phyloP scores from a whole-genome alignment of 2,113 vertebrate genomes.

The Zapus hudsonius region DNA sequence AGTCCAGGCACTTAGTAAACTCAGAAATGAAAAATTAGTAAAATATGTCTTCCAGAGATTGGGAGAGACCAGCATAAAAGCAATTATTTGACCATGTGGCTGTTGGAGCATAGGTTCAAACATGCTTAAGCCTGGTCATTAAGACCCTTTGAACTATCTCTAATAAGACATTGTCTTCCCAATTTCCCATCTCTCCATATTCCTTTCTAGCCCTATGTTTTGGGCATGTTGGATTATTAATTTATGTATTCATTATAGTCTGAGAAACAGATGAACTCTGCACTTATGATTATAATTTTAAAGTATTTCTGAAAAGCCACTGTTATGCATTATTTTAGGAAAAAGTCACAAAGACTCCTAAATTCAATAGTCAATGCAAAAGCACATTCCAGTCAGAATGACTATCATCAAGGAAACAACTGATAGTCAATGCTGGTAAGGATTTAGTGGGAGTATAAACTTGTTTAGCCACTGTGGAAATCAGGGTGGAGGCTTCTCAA shows the following conservation, averaged over 20 bases:
- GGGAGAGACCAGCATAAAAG: not conserved
- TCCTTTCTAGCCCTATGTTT: not conserved
- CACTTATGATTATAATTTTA: conserved; percentile 5
- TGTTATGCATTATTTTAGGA: not conserved
- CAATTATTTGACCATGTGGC: not conserved
- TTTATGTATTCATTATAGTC: not conserved
- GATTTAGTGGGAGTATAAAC: too few species aligned
- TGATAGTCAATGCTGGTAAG: too few species aligned
- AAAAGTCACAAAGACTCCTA: not conserved
- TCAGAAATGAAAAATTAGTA: not conserved
- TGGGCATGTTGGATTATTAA: not conserved
- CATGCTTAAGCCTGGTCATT: not conserved
- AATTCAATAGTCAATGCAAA: not conserved
- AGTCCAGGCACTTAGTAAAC: not conserved
- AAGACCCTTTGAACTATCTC: too few species aligned
- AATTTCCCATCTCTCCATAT: not conserved
- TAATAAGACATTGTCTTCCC: not conserved
- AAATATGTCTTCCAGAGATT: not conserved
- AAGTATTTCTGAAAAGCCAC: conserved; percentile 20
- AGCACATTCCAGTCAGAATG: not conserved
- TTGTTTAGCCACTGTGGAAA: too few species aligned
- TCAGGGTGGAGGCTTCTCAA: too few species aligned
- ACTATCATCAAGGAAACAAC: too few species aligned
- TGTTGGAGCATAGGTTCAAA: not conserved
- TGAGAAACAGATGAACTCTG: not conserved